Evolutionary conservation across 2,797 vertebrate genomes (phyloP).

Genomic region (Antrozous pallidus): DNA sequence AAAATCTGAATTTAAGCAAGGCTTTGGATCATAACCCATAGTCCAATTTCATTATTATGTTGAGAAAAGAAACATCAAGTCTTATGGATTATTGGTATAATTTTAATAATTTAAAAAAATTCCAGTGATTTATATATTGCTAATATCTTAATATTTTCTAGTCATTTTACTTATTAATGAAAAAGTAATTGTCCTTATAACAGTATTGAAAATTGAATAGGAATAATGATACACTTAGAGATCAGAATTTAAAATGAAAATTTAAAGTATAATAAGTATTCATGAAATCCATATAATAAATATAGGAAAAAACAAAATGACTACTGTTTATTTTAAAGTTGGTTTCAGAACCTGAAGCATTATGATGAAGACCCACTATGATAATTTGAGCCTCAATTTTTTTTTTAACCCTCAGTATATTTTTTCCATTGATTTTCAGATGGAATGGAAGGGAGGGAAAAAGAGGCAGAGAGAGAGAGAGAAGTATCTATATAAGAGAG

Average conservation of each 20-base stretch:
- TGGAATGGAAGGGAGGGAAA: too few relatives aligned
- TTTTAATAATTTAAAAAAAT: background rate
- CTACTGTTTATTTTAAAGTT: background rate
- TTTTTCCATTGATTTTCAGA: too few relatives aligned
- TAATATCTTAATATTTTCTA: background rate
- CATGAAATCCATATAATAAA: background rate
- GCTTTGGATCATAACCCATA: background rate
- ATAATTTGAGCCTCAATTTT: background rate
- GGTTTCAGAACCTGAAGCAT: background rate
- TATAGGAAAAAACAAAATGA: background rate
- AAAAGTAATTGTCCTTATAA: background rate
- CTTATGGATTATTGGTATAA: background rate
- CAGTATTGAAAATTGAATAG: background rate
- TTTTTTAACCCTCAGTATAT: too few relatives aligned
- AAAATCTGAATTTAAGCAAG: constrained; percentile 30
- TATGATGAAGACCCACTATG: background rate
- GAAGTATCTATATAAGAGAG: too few relatives aligned
- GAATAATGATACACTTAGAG: background rate
- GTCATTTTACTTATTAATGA: background rate
- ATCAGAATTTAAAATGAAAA: constrained; percentile 32
- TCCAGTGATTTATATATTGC: background rate
- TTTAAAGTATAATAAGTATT: background rate
- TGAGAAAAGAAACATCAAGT: background rate
- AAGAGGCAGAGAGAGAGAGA: too few relatives aligned
- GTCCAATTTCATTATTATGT: background rate